These are phyloP conservation scores for Vespertilio murinus DNA, from an alignment of 2,797 vertebrate genomes.

Conservation along the genomic window DNA sequence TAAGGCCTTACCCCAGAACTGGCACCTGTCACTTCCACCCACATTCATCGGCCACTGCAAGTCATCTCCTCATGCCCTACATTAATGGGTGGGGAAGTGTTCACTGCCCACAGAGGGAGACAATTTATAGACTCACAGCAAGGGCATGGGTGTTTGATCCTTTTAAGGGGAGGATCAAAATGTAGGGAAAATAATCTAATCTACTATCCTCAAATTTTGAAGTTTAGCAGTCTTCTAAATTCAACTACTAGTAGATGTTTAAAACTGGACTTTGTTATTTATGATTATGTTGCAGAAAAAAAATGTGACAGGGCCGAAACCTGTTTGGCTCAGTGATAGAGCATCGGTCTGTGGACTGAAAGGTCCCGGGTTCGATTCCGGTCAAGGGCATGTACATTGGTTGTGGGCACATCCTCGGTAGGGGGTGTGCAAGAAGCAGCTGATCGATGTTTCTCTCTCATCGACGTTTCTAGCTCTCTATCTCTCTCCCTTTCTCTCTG, in stretches of 20 bases:
- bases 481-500: too few species aligned
- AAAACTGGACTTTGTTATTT: neutral
- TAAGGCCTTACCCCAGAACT: neutral
- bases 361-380: too few species aligned
- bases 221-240: neutral
- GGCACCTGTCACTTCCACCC: neutral
- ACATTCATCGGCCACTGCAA: neutral
- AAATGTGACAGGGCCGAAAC: too few species aligned
- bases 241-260: neutral
- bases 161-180: neutral
- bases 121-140: neutral
- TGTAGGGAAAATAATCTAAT: neutral
- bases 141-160: neutral
- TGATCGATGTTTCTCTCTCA: too few species aligned
- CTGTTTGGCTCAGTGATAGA: too few species aligned
- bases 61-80: neutral
- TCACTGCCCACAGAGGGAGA: neutral
- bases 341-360: too few species aligned
- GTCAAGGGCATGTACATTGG: too few species aligned
- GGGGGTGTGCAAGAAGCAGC: too few species aligned
- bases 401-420: too few species aligned
- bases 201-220: neutral
- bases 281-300: neutral
- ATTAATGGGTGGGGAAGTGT: neutral
- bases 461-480: too few species aligned